Base-by-base conservation (phyloP, 2,888 invertebrate species). In the Drosophila histrio region DNA sequence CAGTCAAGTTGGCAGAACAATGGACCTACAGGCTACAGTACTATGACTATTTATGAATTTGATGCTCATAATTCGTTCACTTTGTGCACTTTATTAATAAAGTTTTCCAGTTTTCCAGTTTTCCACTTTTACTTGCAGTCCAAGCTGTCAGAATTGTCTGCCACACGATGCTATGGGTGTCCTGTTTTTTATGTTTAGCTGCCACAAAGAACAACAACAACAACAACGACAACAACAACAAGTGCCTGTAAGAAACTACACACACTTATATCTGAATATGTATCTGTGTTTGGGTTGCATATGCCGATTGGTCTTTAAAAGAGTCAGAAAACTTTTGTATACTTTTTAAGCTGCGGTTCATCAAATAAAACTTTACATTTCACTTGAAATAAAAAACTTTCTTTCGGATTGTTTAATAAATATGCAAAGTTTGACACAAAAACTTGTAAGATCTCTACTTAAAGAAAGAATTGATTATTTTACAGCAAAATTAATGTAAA, bases 11-110 rank as follows among this genome's bases (percentile, higher is more conserved):
- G 39, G 36, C 58, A 46, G 54, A 43, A 66, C 52, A 70, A 74
- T 59, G 81, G 59, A 62, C 78, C 79, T 63, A 63, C 53, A 28
- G 82, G 78, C 78, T 67, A 61, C 73, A n/a, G 47, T 44, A 41
- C 53, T 57, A 43, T 52, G 61, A 73, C 61, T 74, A 67, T 73
- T 77, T 77, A 77, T 65, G 60, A 60, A 75, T 72, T 66, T 72
- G 66, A 61, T 76, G 87, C 83, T 72, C 83, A 60, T 82, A 88
- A 82, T 77, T 77, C 57, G 67, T 66, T 72, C 80, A 67, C 72
- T 87, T 79, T 72, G 77, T 72, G 84, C 80, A 75, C 66, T 83
- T 88, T 82, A 82, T 82, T 88, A 88, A 88, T 86, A 82, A 82
- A 82, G 82, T 82, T 82, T 64, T 15, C 15, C 30, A 28, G 38